Evolutionary conservation across 2,888 invertebrate genomes (phyloP).

Genomic region (Torymus aiolomorphi): DNA sequence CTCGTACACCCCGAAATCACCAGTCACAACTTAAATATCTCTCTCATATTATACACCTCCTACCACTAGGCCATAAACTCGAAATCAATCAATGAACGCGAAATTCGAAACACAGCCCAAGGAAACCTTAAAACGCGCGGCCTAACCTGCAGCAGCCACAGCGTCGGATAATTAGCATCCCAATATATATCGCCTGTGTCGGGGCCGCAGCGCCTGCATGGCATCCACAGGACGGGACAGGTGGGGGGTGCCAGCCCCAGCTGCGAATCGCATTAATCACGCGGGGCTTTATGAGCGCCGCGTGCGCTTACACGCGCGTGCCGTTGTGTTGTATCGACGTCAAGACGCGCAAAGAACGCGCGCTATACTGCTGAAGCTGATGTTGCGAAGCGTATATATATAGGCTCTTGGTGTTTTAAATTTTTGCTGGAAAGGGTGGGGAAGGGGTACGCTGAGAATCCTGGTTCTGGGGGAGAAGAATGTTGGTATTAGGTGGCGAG

Average conservation of each 20-base stretch:
- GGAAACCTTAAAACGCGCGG: too few species aligned
- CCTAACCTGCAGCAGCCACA: background rate
- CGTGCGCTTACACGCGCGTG: slow-evolving; percentile 5
- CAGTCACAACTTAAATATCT: too few species aligned
- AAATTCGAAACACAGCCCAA: too few species aligned
- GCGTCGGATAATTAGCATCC: slow-evolving; percentile 69
- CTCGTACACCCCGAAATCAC: too few species aligned
- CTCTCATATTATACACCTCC: too few species aligned
- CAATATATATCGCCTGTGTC: slow-evolving; percentile 62
- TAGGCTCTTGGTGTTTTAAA: background rate
- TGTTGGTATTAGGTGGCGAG: background rate
- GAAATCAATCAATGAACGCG: too few species aligned
- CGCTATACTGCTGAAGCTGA: background rate
- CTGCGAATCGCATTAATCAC: slow-evolving; percentile 75
- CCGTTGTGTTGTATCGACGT: too few species aligned
- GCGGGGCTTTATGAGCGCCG: slow-evolving; percentile 52
- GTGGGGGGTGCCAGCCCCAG: slow-evolving; percentile 70
- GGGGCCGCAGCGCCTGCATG: slow-evolving; percentile 65
- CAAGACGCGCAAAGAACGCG: slow-evolving; percentile 12
- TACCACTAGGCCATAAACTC: too few species aligned
- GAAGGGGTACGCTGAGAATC: background rate
- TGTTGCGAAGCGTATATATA: background rate
- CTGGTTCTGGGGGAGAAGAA: background rate
- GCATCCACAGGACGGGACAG: slow-evolving; percentile 57
- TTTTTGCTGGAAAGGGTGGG: background rate